Conservation (phyloP, 2,888 invertebrate genomes). For the Hirtodrosophila alboralis region DNA sequence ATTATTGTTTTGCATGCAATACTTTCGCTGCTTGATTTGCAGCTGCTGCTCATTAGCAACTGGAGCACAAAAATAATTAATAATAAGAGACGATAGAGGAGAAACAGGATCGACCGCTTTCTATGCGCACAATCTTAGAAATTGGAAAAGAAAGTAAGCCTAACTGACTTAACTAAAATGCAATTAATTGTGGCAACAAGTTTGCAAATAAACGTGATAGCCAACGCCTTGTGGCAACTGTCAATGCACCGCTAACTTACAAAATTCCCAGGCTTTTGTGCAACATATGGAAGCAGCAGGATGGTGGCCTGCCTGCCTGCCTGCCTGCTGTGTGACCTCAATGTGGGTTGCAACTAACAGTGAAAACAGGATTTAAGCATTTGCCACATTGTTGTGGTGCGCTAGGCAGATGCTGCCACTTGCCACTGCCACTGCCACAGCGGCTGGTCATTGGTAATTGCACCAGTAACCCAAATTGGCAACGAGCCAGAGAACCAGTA, state of each 20-base stretch:
- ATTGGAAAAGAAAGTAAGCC: conserved; percentile 77
- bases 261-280: conserved; percentile 15
- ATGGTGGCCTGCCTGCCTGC: conserved; percentile 16
- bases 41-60: conserved; percentile 67
- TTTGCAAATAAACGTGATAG: conserved; percentile 22
- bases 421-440: not conserved
- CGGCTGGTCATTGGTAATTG: conserved; percentile 42
- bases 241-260: conserved; percentile 75
- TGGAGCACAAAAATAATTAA: conserved; percentile 70
- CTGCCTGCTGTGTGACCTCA: conserved; percentile 64
- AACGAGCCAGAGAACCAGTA: conserved; percentile 57
- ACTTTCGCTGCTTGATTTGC: conserved; percentile 68
- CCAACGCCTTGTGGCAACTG: conserved; percentile 38
- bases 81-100: conserved; percentile 3
- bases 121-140: conserved; percentile 63
- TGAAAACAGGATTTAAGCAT: conserved; percentile 77
- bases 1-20: conserved; percentile 47
- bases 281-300: conserved; percentile 15
- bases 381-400: conserved; percentile 28
- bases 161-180: conserved; percentile 65
- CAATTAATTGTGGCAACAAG: conserved; percentile 68
- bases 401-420: conserved; percentile 2
- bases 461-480: conserved; percentile 77
- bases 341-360: conserved; percentile 63
- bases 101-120: conserved; percentile 74